Percentiles rank a stretch among this genome's conserved stretches.
These are phyloP conservation scores for Pangasius djambal DNA, from an alignment of 2,797 vertebrate genomes.

Conservation along the genomic window DNA sequence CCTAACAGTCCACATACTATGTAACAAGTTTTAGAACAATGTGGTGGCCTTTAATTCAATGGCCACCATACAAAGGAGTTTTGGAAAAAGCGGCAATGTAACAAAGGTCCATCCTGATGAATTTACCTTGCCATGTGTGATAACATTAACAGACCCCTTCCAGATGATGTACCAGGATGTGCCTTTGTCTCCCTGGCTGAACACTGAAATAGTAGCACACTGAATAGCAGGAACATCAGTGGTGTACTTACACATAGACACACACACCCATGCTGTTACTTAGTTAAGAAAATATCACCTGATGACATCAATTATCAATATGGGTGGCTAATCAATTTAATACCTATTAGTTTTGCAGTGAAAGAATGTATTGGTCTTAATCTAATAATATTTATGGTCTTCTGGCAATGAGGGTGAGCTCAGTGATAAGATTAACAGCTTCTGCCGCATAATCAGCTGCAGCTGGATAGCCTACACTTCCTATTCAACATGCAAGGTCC, in stretches of 20 bases:
- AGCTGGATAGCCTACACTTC: not conserved
- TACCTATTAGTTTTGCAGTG: not conserved
- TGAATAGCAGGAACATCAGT: not conserved
- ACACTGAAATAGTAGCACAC: conserved; percentile 77
- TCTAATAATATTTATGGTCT: not conserved
- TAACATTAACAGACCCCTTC: conserved; percentile 97
- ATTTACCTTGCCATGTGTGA: conserved; percentile 92
- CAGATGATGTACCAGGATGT: conserved; percentile 98
- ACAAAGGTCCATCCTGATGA: conserved; percentile 24
- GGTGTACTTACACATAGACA: not conserved
- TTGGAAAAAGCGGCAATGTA: conserved; percentile 23
- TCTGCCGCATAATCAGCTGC: not conserved
- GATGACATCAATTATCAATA: not conserved
- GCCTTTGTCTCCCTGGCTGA: conserved; percentile 96
- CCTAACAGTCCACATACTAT: not conserved
- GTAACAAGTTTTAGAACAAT: conserved; percentile 27
- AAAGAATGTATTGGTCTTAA: not conserved
- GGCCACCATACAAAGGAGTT: conserved; percentile 12
- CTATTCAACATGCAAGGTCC: not conserved
- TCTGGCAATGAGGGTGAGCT: not conserved
- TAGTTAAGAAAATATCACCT: not conserved
- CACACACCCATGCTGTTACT: not conserved
- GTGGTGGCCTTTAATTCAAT: conserved; percentile 24
- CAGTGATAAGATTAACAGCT: not conserved
- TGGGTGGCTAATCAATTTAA: not conserved